phyloP scores from a whole-genome alignment of 1,140 invertebrate genomes.

The Bombus waltoni region DNA sequence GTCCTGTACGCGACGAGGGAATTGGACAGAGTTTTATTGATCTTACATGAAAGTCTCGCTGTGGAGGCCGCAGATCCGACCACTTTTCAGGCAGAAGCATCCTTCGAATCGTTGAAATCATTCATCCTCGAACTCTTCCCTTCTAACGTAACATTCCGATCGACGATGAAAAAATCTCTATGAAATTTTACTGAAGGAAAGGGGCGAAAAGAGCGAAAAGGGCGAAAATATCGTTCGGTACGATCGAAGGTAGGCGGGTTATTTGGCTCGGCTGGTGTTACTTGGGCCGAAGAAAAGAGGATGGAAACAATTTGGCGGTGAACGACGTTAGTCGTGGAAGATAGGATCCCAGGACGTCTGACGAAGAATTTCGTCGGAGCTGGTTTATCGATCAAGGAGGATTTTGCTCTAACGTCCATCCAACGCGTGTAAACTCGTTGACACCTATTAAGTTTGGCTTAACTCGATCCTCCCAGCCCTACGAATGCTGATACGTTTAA shows the following conservation, averaged over 20 bases:
- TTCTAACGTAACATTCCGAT: too few species aligned
- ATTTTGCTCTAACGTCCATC: not conserved
- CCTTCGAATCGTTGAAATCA: not conserved
- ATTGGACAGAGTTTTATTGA: constrained; percentile 29
- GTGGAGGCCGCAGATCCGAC: not conserved
- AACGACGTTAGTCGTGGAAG: not conserved
- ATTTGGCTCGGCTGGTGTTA: not conserved
- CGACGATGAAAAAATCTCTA: too few species aligned
- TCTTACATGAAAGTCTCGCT: not conserved
- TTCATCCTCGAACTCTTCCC: not conserved
- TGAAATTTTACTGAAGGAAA: not conserved
- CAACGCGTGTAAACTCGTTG: constrained; percentile 6
- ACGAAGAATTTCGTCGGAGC: not conserved
- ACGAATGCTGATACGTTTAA: constrained; percentile 35
- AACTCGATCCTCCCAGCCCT: not conserved
- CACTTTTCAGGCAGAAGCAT: not conserved
- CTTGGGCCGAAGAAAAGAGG: not conserved
- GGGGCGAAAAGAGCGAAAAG: too few species aligned
- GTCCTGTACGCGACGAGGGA: not conserved
- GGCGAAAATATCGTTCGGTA: not conserved
- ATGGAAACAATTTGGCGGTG: constrained; percentile 5
- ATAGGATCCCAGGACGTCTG: constrained; percentile 1
- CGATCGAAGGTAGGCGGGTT: not conserved
- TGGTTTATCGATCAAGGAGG: not conserved
- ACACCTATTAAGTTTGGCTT: constrained; percentile 34